A percentile compares a stretch with the other conserved stretches of the same genome.
These are phyloP conservation scores for Megathymus violae DNA, from an alignment of 1,140 invertebrate species.

Conservation along the genomic window DNA sequence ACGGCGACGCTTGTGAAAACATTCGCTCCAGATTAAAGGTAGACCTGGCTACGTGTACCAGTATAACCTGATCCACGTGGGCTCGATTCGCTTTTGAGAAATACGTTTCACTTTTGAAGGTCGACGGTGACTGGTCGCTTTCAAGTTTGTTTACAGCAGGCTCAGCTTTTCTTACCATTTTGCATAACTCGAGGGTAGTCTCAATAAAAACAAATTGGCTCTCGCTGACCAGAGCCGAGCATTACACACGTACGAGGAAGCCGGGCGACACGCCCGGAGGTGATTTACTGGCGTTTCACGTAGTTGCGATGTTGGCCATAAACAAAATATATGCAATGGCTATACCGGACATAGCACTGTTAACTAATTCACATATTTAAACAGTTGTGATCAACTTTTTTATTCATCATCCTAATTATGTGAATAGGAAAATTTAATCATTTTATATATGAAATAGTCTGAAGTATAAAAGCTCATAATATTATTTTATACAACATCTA, in stretches of 20 bases:
- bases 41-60: conserved; percentile 52
- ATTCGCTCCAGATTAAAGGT: conserved; percentile 74
- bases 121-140: conserved; percentile 57
- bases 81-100: conserved; percentile 27
- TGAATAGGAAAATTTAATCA: no score
- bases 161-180: conserved; percentile 78
- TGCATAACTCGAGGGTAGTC: conserved; percentile 80
- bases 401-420: not conserved
- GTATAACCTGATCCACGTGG: conserved; percentile 43
- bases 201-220: conserved; percentile 81
- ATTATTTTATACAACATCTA: no score
- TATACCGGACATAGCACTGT: conserved; percentile 12
- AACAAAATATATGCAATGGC: conserved; percentile 40
- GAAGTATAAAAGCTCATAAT: no score
- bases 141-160: conserved; percentile 75
- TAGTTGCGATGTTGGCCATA: conserved; percentile 36
- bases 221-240: conserved; percentile 67
- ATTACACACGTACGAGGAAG: conserved; percentile 80
- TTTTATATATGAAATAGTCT: no score
- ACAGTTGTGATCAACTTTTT: not conserved
- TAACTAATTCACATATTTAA: not conserved
- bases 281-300: conserved; percentile 72
- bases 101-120: conserved; percentile 44
- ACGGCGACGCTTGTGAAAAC: conserved; percentile 73
- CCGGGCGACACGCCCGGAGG: conserved; percentile 63